Percentiles rank a stretch among this genome's conserved stretches.
Conservation (phyloP, 2,113 vertebrate genomes). For the Calidris pugnax region DNA sequence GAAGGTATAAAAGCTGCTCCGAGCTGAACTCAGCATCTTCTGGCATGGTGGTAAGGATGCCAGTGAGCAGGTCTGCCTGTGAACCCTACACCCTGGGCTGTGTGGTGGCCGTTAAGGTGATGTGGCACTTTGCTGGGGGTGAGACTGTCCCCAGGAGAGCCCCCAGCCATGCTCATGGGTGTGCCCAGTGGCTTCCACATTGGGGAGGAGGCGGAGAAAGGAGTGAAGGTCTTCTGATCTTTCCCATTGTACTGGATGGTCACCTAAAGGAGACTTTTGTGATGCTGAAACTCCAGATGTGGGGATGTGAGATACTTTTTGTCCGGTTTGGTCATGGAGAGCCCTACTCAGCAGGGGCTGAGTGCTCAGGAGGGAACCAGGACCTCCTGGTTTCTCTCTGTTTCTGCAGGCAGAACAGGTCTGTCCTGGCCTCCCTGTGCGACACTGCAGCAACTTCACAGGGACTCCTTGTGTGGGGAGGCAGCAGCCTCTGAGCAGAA, state of each 20-base stretch:
- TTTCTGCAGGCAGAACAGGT: background rate
- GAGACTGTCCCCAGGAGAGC: background rate
- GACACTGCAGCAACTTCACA: background rate
- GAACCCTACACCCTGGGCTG: background rate
- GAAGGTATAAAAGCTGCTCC: background rate
- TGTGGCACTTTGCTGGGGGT: background rate
- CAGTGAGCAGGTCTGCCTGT: background rate
- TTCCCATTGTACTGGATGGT: background rate
- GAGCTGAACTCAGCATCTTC: background rate
- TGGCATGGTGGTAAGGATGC: background rate
- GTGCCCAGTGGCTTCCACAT: background rate
- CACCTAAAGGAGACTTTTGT: background rate
- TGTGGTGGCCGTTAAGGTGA: fast-evolving
- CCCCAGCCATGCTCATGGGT: background rate
- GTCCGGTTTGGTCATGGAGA: background rate
- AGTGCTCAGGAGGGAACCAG: background rate
- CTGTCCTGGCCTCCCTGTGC: fast-evolving
- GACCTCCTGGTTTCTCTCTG: background rate
- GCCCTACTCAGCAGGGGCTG: too few species aligned
- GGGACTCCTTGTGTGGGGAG: background rate
- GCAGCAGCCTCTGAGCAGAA: background rate
- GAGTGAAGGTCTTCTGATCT: background rate
- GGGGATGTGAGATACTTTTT: background rate
- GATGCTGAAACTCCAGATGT: background rate
- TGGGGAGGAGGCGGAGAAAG: background rate